Base-by-base conservation (phyloP, 2,113 vertebrate species). In the Okapia johnstoni region DNA sequence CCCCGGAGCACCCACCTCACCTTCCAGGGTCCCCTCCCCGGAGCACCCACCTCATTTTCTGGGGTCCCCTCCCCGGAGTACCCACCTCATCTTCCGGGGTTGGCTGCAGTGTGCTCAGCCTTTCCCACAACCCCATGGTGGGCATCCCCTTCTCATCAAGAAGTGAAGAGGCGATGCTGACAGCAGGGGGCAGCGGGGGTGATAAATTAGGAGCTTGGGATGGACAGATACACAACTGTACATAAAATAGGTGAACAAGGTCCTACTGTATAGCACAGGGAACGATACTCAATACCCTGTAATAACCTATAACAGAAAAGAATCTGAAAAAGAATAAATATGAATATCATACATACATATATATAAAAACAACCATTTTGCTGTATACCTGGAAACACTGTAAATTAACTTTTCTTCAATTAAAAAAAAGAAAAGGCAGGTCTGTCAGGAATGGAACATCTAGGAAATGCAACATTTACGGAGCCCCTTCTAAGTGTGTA, bases 221-320 rank as follows among this genome's bases (percentile, higher is more conserved):
- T 3, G 12, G 17, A 26, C 10, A 43, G 40, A 76, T 9, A 76
- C 70, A 25, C 1, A 1, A 8, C 40, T 15, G 40, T 15, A 4
- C 15, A 13, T 25, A 14, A 43, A 15, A 28, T 1, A 26, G 70
- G 23, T 2, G 7, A 46, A 26, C 6, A 4, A 26, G 73, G 13
- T 4, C 40, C 23, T 15, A 15, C 73, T 26, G 6, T 43, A 4
- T 7, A 76, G 40, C 40, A 7, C 70, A 7, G 23, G 70, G 12
- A 23, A 4, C 23, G 12, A 43, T 43, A 15, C 13, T 43, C 40
- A 2, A 1, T 28, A 4, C 1, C 40, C 40, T 7, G 40, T 28
- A 15, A 46, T 16, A 28, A 46, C 73, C 73, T 46, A 15, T 4
- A 15, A 46, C 2, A 15, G 73, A 77, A 28, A 1, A 46, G 73